Base-by-base conservation (phyloP, 2,113 vertebrate genomes). In the Octodon degus region DNA sequence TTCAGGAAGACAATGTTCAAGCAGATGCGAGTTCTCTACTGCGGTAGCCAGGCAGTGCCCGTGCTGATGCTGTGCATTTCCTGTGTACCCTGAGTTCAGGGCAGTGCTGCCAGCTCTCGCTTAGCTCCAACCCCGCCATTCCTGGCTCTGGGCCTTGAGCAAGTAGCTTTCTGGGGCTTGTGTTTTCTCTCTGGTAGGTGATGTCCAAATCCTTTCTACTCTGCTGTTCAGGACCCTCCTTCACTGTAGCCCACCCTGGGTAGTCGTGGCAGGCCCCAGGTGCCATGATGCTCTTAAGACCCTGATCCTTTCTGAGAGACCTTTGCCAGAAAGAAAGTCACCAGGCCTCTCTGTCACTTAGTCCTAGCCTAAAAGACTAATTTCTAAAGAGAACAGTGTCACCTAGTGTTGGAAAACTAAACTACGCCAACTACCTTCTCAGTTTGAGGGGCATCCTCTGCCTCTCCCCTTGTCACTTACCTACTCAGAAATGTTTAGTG, bases 381-480 rank as follows among this genome's bases (percentile, higher is more conserved):
- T 68, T 93, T 80, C 20, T 55, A 43, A 90, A 55, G 94, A 79
- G 91, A 96, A 92, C 82, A 96, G 95, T 95, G 94, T 55, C 97
- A 92, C 94, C 97, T 97, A 94, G 96, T 95, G 97, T 93, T 93
- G 55, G 67, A 68, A 89, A 95, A 55, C 85, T 72, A 89, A 90
- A 95, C 86, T 37, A n/a, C 62, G 86, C 0, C 76, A 1, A 53
- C 9, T 68, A 34, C 67, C 32, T 22, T 93, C 30, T 63, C 16
- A 5, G 40, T 55, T 58, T 30, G 22, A 11, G 10, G 10, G 19
- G 25, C 1, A 0, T 1, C 12, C 34, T 24, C n/a, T 68, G 14
- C 12, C 7, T 83, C 43, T 93, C 87, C 7, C 40, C 27, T 84
- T 65, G 22, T 81, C 19, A 34, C 25, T 50, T 76, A 34, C 53